Percentiles rank a stretch among this genome's conserved stretches.
Conservation (phyloP, 2,888 invertebrate species). For the Torymus texanus region DNA sequence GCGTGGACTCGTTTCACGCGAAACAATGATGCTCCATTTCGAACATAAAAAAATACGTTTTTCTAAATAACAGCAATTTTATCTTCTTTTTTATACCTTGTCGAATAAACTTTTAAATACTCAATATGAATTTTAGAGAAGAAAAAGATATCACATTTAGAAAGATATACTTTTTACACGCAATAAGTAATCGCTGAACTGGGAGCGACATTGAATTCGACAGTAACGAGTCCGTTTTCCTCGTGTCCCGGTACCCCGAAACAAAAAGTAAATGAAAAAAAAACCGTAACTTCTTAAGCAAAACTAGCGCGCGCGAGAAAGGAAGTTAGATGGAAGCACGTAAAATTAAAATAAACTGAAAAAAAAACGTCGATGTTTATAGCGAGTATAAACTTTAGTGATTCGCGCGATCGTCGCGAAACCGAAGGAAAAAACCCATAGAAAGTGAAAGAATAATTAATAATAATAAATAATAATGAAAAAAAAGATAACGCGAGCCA, state of each 20-base stretch:
- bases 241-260: constrained; percentile 19
- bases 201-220: constrained; percentile 39
- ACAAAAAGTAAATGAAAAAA: constrained; percentile 15
- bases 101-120: constrained; percentile 5
- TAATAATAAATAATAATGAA: constrained; percentile 26
- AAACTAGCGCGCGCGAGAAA: constrained; percentile 24
- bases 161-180: constrained; percentile 5
- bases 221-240: constrained; percentile 31
- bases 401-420: constrained; percentile 1
- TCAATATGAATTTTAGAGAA: neutral
- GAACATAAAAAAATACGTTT: too few species aligned
- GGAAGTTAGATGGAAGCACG: neutral
- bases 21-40: constrained; percentile 39
- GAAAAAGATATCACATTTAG: neutral
- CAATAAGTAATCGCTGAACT: neutral
- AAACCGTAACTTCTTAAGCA: constrained; percentile 20
- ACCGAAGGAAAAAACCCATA: constrained; percentile 61
- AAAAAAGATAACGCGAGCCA: constrained; percentile 63
- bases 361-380: constrained; percentile 50
- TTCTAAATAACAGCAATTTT: constrained; percentile 4
- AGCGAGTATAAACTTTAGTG: constrained; percentile 45
- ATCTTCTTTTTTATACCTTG: constrained; percentile 1
- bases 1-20: constrained; percentile 44
- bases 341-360: constrained; percentile 41
- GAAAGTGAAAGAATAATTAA: constrained; percentile 66